Base-by-base conservation (phyloP, 2,113 vertebrate species). In the Cyprinus carpio region DNA sequence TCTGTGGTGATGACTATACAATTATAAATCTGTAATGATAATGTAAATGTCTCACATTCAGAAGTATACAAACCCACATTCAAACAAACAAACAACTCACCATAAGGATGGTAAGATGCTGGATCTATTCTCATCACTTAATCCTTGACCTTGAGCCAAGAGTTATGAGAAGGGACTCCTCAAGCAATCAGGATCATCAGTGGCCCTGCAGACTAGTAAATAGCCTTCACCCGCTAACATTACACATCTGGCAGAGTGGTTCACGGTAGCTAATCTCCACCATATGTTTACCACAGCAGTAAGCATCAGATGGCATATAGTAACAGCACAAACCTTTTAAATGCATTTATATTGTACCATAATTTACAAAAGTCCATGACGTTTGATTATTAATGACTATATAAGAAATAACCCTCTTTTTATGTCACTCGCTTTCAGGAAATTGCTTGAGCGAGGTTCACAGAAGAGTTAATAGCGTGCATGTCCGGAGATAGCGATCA, bases 251-350 rank as follows among this genome's bases (percentile, higher is more conserved):
- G 64, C 43, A 65, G 46, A 86, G 75, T 15, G 69, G 79, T 82
- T 85, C 71, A 64, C 85, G 46, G 85, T 88, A 88, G 89, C 86
- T 88, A 87, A 90, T 88, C 80, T 60, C 34, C 87, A 78, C 89
- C 89, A 90, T 79, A 86, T 90, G 87, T 86, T 83, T 85, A 85
- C 49, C 49, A 56, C 75, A 76, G 75, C 43, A 27, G 81, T 49
- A 81, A 71, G 54, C 87, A 75, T 72, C 82, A 82, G 75, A 60
- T 81, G 84, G 76, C 37, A 58, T 25, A 81, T 43, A 56, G 49
- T 71, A 58, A n/a, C 31, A 75, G 49, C 51, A 56, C 27, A 15
- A 25, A 71, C 81, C 20, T 8, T 34, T 37, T 20, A 34, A 43
- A 56, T 83, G 49, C 81, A 56, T 58, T 83, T 83, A 56, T 40